Percentiles rank a stretch among this genome's conserved stretches.
These are phyloP conservation scores for human DNA, from an alignment of 2,113 vertebrate species.

Conservation along the genomic window DNA sequence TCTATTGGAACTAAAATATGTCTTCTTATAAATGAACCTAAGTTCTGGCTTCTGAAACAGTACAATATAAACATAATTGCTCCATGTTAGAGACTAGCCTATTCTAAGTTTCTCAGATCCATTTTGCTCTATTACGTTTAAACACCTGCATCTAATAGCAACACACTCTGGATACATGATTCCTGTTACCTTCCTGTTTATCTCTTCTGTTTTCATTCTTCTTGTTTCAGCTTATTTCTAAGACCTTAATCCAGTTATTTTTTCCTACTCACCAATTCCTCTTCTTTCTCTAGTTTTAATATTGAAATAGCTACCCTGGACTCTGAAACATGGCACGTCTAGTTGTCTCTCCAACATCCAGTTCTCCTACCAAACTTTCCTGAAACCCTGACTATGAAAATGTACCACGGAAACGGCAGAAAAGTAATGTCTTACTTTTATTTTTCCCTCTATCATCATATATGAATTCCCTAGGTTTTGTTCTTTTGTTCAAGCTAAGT, in stretches of 20 bases:
- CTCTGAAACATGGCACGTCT: neutral
- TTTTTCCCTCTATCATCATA: neutral
- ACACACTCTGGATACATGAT: neutral
- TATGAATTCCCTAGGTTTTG: neutral
- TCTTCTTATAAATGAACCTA: neutral
- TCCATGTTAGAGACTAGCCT: neutral
- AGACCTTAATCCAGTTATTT: neutral
- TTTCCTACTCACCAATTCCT: neutral
- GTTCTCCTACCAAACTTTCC: fast-evolving
- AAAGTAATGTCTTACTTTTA: neutral
- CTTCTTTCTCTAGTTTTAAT: neutral
- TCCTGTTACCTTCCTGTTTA: neutral
- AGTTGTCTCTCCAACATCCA: neutral
- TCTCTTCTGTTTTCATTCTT: neutral
- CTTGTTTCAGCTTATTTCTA: neutral
- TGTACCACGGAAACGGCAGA: neutral
- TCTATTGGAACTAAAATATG: neutral
- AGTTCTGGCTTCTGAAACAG: neutral
- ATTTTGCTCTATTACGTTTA: neutral
- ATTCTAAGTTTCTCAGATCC: neutral
- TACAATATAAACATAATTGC: neutral
- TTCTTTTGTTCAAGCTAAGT: neutral
- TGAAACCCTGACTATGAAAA: neutral
- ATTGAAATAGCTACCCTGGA: neutral
- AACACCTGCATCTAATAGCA: neutral